Base-by-base conservation (phyloP, 2,888 invertebrate species). In the Cartodere bifasciata region DNA sequence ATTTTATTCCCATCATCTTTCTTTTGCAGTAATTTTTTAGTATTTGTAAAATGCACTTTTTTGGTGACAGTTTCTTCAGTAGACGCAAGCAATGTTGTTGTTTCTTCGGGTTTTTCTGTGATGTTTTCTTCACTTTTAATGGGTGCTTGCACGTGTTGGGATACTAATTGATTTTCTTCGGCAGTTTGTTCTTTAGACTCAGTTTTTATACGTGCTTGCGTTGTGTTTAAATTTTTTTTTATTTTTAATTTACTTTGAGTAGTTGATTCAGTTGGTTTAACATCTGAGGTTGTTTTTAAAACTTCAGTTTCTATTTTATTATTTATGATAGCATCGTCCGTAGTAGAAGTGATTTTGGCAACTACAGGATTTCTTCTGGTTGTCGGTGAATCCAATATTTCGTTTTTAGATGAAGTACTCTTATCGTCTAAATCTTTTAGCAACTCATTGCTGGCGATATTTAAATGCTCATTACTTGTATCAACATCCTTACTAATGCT, bases 221-320 rank as follows among this genome's bases (percentile, higher is more conserved):
- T 9, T 27, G 28, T 27, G 15, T 7, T 27, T 9, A 16, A 9
- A 9, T 7, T 27, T 16, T 7, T 11, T 6, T 11, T 14, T 16
- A 16, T 16, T 7, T 24, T 6, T 7, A 27, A 9, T 16, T 16
- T 27, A 6, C 11, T 27, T 27, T 20, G 7, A 13, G 25, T 53
- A 3, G 42, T 45, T 4, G 13, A 30, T 31, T 58, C 61, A 20
- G 21, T 34, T 34, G 25, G 37, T 33, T 10, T 38, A 34, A 7
- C 26, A 25, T 5, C 16, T 28, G 5, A 26, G 6, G 37, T 39
- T 5, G 44, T 40, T 38, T 48, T 48, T 13, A 44, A 29, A 13
- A 43, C 44, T 29, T 53, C 55, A 6, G 46, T 46, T 40, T 56
- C 55, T 23, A 57, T 58, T 36, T 52, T 55, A 35, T 58, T 58